phyloP scores from a whole-genome alignment of 2,888 invertebrate genomes.

The Gymnosoma rotundatum region DNA sequence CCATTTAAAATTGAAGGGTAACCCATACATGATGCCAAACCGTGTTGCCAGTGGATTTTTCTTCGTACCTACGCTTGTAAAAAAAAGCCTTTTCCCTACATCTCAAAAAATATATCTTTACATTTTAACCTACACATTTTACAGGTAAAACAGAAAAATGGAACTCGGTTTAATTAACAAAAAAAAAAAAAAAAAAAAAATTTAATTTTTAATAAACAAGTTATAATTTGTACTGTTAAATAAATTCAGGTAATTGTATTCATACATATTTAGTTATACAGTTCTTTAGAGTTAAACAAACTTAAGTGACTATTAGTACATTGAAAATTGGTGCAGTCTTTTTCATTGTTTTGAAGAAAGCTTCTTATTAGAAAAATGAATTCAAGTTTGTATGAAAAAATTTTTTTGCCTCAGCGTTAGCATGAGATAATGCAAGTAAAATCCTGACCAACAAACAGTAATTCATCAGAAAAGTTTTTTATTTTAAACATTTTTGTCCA shows the following conservation, averaged over 20 bases:
- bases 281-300: slow-evolving; percentile 15
- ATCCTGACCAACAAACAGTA: slow-evolving; percentile 16
- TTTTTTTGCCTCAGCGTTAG: slow-evolving; percentile 12
- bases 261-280: background rate
- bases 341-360: background rate
- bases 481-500: slow-evolving; percentile 9
- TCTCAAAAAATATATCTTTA: background rate
- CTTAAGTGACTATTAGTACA: slow-evolving; percentile 13
- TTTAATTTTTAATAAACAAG: no score
- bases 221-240: background rate
- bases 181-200: background rate
- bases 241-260: slow-evolving; percentile 2
- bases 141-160: background rate
- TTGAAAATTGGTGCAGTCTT: background rate
- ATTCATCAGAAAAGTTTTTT: slow-evolving; percentile 3
- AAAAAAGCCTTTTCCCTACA: background rate
- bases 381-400: slow-evolving; percentile 13
- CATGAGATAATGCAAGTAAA: slow-evolving; percentile 6
- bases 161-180: background rate
- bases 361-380: slow-evolving; percentile 21
- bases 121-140: background rate
- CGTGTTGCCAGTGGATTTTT: slow-evolving; percentile 5
- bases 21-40: no score
- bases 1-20: no score
- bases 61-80: background rate